phyloP scores from a whole-genome alignment of 2,888 invertebrate genomes.

The Euplagia quadripunctaria region DNA sequence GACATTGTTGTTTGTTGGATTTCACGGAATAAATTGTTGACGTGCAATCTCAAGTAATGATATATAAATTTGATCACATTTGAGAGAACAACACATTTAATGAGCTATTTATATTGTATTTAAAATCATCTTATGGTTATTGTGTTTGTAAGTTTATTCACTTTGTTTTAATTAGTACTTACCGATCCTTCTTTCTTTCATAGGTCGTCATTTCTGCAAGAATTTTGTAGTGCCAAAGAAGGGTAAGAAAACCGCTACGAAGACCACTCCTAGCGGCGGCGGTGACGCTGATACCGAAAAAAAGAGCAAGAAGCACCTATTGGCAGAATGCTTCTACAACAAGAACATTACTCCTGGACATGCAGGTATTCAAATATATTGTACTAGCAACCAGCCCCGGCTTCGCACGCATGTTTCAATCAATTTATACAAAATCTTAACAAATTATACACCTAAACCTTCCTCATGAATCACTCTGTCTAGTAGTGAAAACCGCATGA shows the following conservation, averaged over 20 bases:
- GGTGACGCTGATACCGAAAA: slow-evolving; percentile 69
- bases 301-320: slow-evolving; percentile 75
- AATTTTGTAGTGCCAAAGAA: slow-evolving; percentile 70
- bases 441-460: no score
- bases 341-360: slow-evolving; percentile 77
- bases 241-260: slow-evolving; percentile 62
- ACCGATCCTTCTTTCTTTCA: neutral
- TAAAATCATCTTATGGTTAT: neutral
- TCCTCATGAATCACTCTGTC: no score
- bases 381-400: no score
- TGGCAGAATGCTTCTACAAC: slow-evolving; percentile 81
- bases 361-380: slow-evolving; percentile 64
- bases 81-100: no score
- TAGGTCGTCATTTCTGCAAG: slow-evolving; percentile 84
- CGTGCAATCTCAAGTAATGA: no score
- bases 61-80: no score
- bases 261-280: slow-evolving; percentile 54
- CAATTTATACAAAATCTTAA: no score
- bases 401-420: no score
- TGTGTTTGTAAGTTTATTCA: neutral
- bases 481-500: no score
- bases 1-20: no score
- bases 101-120: no score
- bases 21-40: no score
- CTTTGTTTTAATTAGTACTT: neutral